phyloP scores from a whole-genome alignment of 2,797 vertebrate species.

The Linurgus olivaceus region DNA sequence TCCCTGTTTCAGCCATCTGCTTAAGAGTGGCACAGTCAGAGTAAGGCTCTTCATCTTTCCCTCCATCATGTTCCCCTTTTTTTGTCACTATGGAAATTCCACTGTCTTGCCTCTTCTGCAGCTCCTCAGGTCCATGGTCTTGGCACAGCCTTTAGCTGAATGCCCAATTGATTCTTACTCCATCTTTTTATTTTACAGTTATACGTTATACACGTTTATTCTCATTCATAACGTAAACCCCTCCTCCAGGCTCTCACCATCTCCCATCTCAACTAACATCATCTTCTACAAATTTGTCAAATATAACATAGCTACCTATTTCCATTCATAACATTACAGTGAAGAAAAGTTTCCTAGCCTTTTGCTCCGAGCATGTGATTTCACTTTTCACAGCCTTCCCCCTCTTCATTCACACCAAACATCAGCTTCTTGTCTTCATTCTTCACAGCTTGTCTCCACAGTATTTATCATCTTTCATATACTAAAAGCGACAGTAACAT shows the following conservation, averaged over 20 bases:
- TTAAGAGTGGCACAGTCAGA: not conserved
- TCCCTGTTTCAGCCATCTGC: not conserved
- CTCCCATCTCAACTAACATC: not conserved
- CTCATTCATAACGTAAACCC: not conserved
- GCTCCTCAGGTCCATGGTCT: not conserved
- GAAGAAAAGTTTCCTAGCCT: slow-evolving; percentile 37
- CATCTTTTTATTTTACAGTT: not conserved
- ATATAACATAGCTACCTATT: slow-evolving; percentile 26
- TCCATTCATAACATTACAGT: slow-evolving; percentile 42
- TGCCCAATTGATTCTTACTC: not conserved
- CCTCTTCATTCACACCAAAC: slow-evolving; percentile 57
- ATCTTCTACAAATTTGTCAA: slow-evolving; percentile 6
- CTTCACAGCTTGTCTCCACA: slow-evolving; percentile 56
- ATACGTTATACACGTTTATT: not conserved
- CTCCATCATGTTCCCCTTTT: not conserved
- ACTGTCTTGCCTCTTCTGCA: not conserved
- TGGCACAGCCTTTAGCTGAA: not conserved
- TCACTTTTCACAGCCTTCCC: slow-evolving; percentile 49
- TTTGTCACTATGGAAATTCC: not conserved
- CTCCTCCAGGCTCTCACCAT: slow-evolving; percentile 40
- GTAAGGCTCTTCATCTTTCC: not conserved
- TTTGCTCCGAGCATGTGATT: slow-evolving; percentile 48
- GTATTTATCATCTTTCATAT: slow-evolving; percentile 48
- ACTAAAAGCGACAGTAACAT: slow-evolving; percentile 55
- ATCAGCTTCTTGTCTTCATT: slow-evolving; percentile 64